These are phyloP conservation scores for Meteorus sp. DNA, from an alignment of 1,140 invertebrate species.

Conservation along the genomic window DNA sequence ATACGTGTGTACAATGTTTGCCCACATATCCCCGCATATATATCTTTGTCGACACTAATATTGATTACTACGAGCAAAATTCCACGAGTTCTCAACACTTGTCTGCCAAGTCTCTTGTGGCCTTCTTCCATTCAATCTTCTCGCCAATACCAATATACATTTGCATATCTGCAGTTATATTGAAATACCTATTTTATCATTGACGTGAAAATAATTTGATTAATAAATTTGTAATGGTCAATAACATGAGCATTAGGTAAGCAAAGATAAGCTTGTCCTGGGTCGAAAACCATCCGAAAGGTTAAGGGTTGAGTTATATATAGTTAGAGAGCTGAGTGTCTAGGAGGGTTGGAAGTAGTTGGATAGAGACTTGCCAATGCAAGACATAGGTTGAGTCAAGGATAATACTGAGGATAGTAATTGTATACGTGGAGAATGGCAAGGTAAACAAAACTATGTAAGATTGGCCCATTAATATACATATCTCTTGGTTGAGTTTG, in stretches of 20 bases:
- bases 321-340: constrained; percentile 7
- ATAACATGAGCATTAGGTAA: no score
- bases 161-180: no score
- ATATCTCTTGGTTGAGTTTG: constrained; percentile 58
- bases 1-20: constrained; percentile 47
- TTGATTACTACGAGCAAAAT: constrained; percentile 51
- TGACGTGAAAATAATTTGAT: no score
- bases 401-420: constrained; percentile 54
- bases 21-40: constrained; percentile 49
- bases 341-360: constrained; percentile 4
- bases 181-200: no score
- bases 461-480: constrained; percentile 63
- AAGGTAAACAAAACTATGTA: constrained; percentile 63
- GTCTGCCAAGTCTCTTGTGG: no score
- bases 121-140: no score
- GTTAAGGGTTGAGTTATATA: background rate
- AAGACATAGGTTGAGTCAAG: constrained; percentile 25
- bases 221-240: no score
- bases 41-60: constrained; percentile 48
- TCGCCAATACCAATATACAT: no score
- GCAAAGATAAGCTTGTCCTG: no score
- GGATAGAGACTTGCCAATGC: constrained; percentile 12
- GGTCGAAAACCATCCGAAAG: no score
- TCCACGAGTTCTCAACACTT: no score
- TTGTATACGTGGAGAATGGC: constrained; percentile 60